Conservation (phyloP, 1,140 invertebrate genomes). For the Polypedilum vanderplanki region DNA sequence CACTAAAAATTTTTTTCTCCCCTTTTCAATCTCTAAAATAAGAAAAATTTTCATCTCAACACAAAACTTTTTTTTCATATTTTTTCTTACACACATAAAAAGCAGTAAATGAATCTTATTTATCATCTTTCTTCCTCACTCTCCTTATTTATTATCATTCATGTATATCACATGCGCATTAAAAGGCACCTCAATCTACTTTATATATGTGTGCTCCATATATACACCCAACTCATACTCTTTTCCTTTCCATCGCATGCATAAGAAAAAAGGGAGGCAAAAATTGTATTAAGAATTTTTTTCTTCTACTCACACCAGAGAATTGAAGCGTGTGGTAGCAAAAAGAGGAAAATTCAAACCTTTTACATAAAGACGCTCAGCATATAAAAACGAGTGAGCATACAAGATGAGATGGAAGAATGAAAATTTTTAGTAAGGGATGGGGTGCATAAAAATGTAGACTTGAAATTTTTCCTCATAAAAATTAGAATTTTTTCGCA, state of each 20-base stretch:
- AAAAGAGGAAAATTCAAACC: too few relatives aligned
- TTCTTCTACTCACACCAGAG: too few relatives aligned
- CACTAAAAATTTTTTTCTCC: background rate
- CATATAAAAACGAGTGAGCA: too few relatives aligned
- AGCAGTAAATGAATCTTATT: slow-evolving; percentile 10
- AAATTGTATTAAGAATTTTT: too few relatives aligned
- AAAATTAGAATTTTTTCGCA: too few relatives aligned
- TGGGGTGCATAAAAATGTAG: too few relatives aligned
- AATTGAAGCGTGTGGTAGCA: too few relatives aligned
- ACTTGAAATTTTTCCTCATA: too few relatives aligned
- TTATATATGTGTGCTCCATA: background rate
- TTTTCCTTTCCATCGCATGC: background rate
- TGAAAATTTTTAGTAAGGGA: too few relatives aligned
- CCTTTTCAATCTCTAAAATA: background rate
- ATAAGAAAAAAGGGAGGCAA: background rate
- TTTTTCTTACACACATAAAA: slow-evolving; percentile 8
- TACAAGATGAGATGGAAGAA: too few relatives aligned
- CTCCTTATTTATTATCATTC: slow-evolving; percentile 7
- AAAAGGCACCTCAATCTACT: slow-evolving; percentile 12
- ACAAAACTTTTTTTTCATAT: background rate
- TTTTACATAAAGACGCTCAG: too few relatives aligned
- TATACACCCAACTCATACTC: background rate
- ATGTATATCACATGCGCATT: slow-evolving; percentile 17
- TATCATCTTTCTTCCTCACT: background rate
- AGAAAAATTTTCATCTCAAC: background rate